Base-by-base conservation (phyloP, 2,888 invertebrate genomes). In the Atethmia centrago region DNA sequence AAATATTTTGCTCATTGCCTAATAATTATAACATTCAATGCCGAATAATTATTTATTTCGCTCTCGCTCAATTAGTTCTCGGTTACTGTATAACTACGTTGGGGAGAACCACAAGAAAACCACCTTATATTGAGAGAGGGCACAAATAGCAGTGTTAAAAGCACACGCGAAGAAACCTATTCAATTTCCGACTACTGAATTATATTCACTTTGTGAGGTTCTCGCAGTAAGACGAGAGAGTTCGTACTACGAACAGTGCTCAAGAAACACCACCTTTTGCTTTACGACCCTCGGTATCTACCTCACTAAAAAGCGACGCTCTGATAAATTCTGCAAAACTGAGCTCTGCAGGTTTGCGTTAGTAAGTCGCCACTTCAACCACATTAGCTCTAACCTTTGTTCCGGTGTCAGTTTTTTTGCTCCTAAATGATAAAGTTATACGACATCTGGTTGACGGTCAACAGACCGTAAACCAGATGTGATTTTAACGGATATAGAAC, bases 1-100 rank as follows among this genome's bases (percentile, higher is more conserved):
- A 56, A 70, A 59, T 66, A 72, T 66, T 69, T 14, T 67, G 10
- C 45, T n/a, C n/a, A n/a, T n/a, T n/a, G n/a, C 4, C 31, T 2
- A 2, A 31, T 4, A 31, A 4, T 4, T 31, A 4, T 36, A 4
- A 2, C 36, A 2, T 36, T 36, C 2, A 36, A 36, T 36, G 36
- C 4, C 36, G 3, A 36, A 36, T 5, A 36, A 36, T 36, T 4
- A 36, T 36, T 36, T 36, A 36, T 36, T 36, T 36, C 36, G 36
- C 36, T 36, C 36, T 36, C 3, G 36, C 36, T 36, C 36, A 36
- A 36, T 36, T 7, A 36, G 36, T 36, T 36, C 36, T 36, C 36
- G 36, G 36, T 36, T 36, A 36, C 36, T 36, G 36, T 7, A 4
- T 36, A 36, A 36, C 3, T 36, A 36, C 36, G 36, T 36, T 2